Base-by-base conservation (phyloP, 2,797 vertebrate species). In the Holocentrus rufus region DNA sequence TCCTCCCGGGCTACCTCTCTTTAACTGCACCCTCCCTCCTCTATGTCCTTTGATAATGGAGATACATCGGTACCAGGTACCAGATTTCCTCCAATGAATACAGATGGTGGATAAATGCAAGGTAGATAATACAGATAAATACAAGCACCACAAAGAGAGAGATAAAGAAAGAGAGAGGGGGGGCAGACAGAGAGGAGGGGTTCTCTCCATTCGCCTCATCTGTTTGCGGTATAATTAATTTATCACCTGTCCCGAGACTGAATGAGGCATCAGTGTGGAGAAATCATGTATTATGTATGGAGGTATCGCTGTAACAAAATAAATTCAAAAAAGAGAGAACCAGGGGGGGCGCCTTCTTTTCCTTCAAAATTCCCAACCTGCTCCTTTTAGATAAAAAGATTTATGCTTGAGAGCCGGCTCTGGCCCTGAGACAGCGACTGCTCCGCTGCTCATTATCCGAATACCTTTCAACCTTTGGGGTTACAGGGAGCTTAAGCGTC, bases 241-340 rank as follows among this genome's bases (percentile, higher is more conserved):
- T 57, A 91, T 89, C 80, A 79, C 36, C 71, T 80, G 79, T 82
- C 71, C 80, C 63, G 23, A 69, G 73, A 85, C 77, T 59, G 52
- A 85, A 65, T 71, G 70, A 88, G 78, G 80, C 65, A 80, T 76
- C 46, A 69, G 63, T 67, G 54, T 61, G 71, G 71, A 80, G 59
- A 80, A 64, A 75, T 39, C 6, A 87, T 93, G 82, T 67, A 90
- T 92, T 88, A 94, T 92, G 88, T 72, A 92, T 87, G 65, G 66
- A 53, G 23, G 72, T 77, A 77, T 87, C 81, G 50, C 69, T 59
- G 78, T 57, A 69, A 80, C 63, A 69, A 82, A 84, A 85, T 42
- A 74, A 82, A 67, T 5, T 27, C 4, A 27, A 27, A 27, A 27
- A 9, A 61, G 72, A 65, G 55, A 77, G 20, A 27, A 4, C n/a